Evolutionary conservation across 2,113 vertebrate genomes (phyloP).

Genomic region (Oxygymnocypris stewartii): DNA sequence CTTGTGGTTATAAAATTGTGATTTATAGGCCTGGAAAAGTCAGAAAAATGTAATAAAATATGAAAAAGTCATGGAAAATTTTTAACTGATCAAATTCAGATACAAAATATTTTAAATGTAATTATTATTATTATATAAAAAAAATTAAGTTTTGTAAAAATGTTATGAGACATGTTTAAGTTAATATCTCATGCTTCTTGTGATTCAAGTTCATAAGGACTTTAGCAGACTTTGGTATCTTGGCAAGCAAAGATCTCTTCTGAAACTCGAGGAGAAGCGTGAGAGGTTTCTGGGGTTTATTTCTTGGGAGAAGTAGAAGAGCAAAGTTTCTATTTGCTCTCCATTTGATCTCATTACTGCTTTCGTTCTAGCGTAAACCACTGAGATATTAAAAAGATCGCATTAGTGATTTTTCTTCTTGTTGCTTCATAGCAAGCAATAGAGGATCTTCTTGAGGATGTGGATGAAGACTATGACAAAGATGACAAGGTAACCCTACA

Average conservation of each 20-base stretch:
- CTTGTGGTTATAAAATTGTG: neutral
- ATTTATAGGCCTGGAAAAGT: neutral
- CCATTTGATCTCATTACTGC: neutral
- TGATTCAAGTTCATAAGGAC: neutral
- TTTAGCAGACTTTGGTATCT: neutral
- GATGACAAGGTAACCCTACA: slow-evolving; percentile 83
- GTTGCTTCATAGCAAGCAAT: slow-evolving; percentile 74
- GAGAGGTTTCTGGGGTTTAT: neutral
- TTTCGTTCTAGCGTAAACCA: neutral
- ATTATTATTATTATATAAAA: neutral
- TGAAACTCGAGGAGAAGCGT: neutral
- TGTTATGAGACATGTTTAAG: neutral
- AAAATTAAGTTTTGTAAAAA: neutral
- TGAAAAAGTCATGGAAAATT: neutral
- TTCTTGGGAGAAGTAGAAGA: neutral
- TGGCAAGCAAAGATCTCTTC: neutral
- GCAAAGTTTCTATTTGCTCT: neutral
- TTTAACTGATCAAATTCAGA: neutral
- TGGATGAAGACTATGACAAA: slow-evolving; percentile 86
- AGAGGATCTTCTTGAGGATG: slow-evolving; percentile 85
- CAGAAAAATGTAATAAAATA: neutral
- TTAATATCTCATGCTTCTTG: neutral
- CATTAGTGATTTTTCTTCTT: slow-evolving; percentile 1
- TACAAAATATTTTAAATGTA: neutral
- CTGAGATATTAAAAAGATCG: neutral